Base-by-base conservation (phyloP, 2,888 invertebrate genomes). In the Drosophila helvetica region DNA sequence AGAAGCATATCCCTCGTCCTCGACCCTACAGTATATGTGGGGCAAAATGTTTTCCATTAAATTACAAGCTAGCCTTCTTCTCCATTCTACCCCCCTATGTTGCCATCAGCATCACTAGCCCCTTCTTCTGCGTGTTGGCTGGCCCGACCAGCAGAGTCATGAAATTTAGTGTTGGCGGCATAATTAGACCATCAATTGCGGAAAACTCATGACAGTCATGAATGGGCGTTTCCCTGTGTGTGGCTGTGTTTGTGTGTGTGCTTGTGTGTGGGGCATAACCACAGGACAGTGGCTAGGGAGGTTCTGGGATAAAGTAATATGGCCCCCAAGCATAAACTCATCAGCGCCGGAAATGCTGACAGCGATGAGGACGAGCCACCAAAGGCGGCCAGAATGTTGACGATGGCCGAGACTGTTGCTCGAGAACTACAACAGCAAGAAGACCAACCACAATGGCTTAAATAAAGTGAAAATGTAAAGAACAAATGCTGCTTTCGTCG, bases 181-280 rank as follows among this genome's bases (percentile, higher is more conserved):
- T 90, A 90, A 91, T 90, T 90, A 90, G 89, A 91, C 90, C 91
- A 91, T 91, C 90, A 91, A 90, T 91, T 91, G 90, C 82, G 86
- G 83, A 80, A 87, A 89, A 88, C 90, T 89, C 91, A 90, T 88
- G 86, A 86, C 88, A 81, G 85, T 79, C 88, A 84, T 80, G 86
- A 86, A 86, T 86, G 86, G 71, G 63, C 64, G 68, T 62, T 64
- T 62, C 56, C 51, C 50, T 51, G 42, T 57, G 15, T 50, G 78
- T 71, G 64, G 33, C 33, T 43, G 25, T 48, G 25, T 33, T 15
- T 43, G 48, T 43, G 10, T n/a, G n/a, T 27, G 18, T 42, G 45
- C 15, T 38, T 59, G 60, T 42, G 66, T 30, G 51, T 10, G 18
- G 43, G 17, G 30, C 42, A n/a, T 66, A 38, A 38, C 38, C 38